Base-by-base conservation (phyloP, 2,888 invertebrate genomes). In the Heliconius ismenius region DNA sequence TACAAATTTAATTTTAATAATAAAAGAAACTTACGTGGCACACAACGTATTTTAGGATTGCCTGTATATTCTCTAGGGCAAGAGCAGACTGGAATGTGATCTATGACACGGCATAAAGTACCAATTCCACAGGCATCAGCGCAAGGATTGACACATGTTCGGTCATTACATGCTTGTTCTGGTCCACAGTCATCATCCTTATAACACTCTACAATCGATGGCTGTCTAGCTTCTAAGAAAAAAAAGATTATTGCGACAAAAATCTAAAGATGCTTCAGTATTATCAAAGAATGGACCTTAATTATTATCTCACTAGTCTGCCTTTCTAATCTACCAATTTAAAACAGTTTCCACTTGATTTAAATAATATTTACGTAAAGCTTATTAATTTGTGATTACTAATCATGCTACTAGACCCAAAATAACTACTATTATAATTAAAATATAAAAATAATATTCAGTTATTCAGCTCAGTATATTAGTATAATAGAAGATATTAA, bases 41-140 rank as follows among this genome's bases (percentile, higher is more conserved):
- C 92, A 87, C 98, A 98, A 84, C 96, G 96, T 73, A 95, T 90
- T 81, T 92, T 91, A 26, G 98, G 96, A 86, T 97, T 96, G 70
- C 98, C 98, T 70, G 95, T 94, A 87, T 96, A 97, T 74, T 96
- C 96, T 70, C 94, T 92, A 21, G 98, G 98, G 87, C 98, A 98
- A 80, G 96, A 96, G 87, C 98, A 98, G 62, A 96, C 91, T 0
- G 98, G 95, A 85, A 95, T 94, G 84, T 98, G 97, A 80, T 96
- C 94, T 83, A 97, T 95, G 6, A 96, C 96, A 80, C 97, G 96
- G 85, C 98, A 98, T 84, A 97, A 95, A n/a, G 98, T 97, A 73
- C 97, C 96, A 67, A 94, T 89, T 63, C 97, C 97, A 87, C 98
- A 98, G 24, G 96, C 95, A 81, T 96, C 95, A 21, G 92, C 86